A percentile compares a stretch with the other conserved stretches of the same genome.
Conservation (phyloP, 92 coral and sea anemone genomes). For the Porites evermanni region DNA sequence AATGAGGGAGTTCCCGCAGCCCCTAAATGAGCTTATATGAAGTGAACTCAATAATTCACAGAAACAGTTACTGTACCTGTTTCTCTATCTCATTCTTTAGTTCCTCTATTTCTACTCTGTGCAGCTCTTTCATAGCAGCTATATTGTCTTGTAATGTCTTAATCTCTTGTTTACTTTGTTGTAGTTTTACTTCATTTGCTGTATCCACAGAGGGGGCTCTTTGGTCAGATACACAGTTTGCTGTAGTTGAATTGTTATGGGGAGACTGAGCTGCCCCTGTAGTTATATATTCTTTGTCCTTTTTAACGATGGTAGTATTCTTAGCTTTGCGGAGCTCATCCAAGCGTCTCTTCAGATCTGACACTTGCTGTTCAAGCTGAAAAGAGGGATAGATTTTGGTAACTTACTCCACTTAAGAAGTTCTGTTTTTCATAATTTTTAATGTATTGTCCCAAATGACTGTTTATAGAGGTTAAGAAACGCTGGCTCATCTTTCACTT, state of each 20-base stretch:
- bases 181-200: neutral
- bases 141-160: slow-evolving; percentile 40
- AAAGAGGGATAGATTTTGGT: neutral
- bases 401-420: neutral
- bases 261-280: slow-evolving; percentile 41
- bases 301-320: slow-evolving; percentile 64
- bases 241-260: neutral
- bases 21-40: too few relatives aligned
- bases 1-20: too few relatives aligned
- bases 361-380: slow-evolving; percentile 73
- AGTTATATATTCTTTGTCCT: slow-evolving; percentile 66
- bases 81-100: slow-evolving; percentile 30
- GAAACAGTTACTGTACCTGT: slow-evolving; percentile 13
- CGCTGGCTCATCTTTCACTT: too few relatives aligned
- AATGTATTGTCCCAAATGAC: too few relatives aligned
- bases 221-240: slow-evolving; percentile 9
- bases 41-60: too few relatives aligned
- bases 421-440: neutral
- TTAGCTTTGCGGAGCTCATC: slow-evolving; percentile 79
- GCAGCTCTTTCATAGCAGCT: slow-evolving; percentile 42
- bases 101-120: slow-evolving; percentile 53
- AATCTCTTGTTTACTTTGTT: slow-evolving; percentile 13
- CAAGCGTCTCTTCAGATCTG: slow-evolving; percentile 71
- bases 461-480: too few relatives aligned
- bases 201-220: neutral